A percentile compares a stretch with the other conserved stretches of the same genome.
phyloP scores from a whole-genome alignment of 1,140 invertebrate species.

The Trichonephila clavipes region DNA sequence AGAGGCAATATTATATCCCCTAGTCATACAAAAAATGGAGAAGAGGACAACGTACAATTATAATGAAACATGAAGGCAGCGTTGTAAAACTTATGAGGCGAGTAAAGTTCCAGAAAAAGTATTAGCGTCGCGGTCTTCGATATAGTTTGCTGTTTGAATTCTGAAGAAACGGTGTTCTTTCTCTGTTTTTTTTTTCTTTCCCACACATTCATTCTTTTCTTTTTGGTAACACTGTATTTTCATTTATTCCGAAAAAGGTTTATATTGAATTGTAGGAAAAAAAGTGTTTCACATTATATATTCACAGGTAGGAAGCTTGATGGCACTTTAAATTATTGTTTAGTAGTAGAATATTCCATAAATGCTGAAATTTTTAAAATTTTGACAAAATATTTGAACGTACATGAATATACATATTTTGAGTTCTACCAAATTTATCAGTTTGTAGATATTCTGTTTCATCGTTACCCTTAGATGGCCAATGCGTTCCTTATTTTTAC shows the following conservation, averaged over 20 bases:
- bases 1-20: constrained; percentile 28
- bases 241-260: no score
- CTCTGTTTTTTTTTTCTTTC: background rate
- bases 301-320: no score
- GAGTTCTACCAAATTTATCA: no score
- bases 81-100: constrained; percentile 55
- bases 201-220: background rate
- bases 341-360: no score
- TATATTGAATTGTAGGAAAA: no score
- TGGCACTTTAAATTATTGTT: no score
- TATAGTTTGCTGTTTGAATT: constrained; percentile 34
- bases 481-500: background rate
- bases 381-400: no score
- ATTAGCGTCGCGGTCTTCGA: constrained; percentile 26
- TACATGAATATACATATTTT: no score
- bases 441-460: background rate
- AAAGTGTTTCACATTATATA: no score
- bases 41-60: constrained; percentile 4
- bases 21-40: constrained; percentile 44
- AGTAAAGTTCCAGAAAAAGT: constrained; percentile 53
- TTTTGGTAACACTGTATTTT: no score
- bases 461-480: background rate
- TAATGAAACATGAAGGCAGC: constrained; percentile 68
- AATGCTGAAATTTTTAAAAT: no score
- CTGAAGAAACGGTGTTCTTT: background rate